These are phyloP conservation scores for Sebastes nivosus DNA, from an alignment of 2,797 vertebrate species.

Conservation along the genomic window DNA sequence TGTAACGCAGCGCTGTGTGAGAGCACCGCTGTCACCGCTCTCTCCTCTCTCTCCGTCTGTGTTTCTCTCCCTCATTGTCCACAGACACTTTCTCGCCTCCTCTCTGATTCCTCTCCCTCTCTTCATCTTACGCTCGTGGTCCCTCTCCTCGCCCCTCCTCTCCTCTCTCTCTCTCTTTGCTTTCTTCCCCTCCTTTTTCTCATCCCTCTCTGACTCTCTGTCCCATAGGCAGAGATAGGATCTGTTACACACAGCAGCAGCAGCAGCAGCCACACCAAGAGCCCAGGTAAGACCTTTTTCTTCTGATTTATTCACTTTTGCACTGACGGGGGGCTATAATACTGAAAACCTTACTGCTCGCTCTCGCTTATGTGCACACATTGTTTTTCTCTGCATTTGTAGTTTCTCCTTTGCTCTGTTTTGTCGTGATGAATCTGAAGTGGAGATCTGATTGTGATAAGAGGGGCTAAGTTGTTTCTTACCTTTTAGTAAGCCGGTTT, in stretches of 20 bases:
- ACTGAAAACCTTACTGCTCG: conserved; percentile 4
- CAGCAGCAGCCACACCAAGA: conserved; percentile 35
- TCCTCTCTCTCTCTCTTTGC: background rate
- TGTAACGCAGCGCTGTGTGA: conserved; percentile 73
- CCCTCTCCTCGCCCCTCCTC: conserved; percentile 15
- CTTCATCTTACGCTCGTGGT: background rate
- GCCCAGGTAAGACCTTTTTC: conserved; percentile 75
- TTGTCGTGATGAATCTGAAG: conserved; percentile 43
- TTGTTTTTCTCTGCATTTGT: conserved; percentile 46
- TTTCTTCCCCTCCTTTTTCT: conserved; percentile 28
- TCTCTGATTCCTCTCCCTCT: conserved; percentile 35
- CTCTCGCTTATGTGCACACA: conserved; percentile 22
- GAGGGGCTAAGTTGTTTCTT: conserved; percentile 64
- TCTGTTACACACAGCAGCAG: conserved; percentile 64
- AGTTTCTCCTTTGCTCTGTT: conserved; percentile 39
- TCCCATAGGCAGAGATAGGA: conserved; percentile 69
- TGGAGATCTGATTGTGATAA: conserved; percentile 15
- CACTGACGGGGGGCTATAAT: background rate
- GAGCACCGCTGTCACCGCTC: conserved; percentile 68
- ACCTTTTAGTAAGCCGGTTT: conserved; percentile 30
- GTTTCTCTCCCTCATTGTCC: conserved; percentile 33
- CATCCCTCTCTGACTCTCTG: conserved; percentile 43
- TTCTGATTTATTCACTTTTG: conserved; percentile 52
- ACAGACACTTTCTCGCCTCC: conserved; percentile 55
- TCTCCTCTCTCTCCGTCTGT: conserved; percentile 32